Base-by-base conservation (phyloP, 1,140 invertebrate species). In the Zeugodacus cucurbitae region DNA sequence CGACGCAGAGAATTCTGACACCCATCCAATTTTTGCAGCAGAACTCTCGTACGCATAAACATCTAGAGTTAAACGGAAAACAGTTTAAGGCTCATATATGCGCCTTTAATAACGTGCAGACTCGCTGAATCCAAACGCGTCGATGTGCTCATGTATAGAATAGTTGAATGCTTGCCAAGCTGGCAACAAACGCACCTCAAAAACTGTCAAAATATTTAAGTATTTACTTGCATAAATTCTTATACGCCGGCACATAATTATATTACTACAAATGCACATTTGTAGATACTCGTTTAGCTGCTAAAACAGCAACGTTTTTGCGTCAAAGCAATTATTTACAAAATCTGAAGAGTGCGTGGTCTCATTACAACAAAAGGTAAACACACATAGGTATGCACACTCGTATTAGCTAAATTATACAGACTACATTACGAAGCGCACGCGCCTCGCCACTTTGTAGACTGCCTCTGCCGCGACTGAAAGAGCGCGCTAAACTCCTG, bases 141-240 rank as follows among this genome's bases (percentile, higher is more conserved):
- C n/a, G 37, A 48, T 48, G n/a, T 82, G n/a, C n/a, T 82, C 14
- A 26, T 37, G 32, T 10, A 37, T 37, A 11, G 14, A 32, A 48
- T 48, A 26, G 22, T 48, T 44, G 74, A n/a, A 54, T 48, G 41
- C 34, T 48, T 82, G 74, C 58, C 64, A 87, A 87, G 29, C 48
- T 37, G n/a, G 62, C 34, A 22, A 86, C 14, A 54, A 86, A 62
- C 91, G 92, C 91, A 90, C 91, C 91, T 90, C 89, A 90, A 92
- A 92, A 92, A 90, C 91, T 92, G 91, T 92, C 91, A 92, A 92
- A 92, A 91, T 41, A 48, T 82, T n/a, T 82, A 82, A 1, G 41
- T 74, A 74, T 37, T 32, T 67, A 41, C 67, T 37, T 82, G 7
- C 41, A 26, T 14, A 82, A 8, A 82, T 82, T 29, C 26, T 32